A percentile compares a stretch with the other conserved stretches of the same genome.
Evolutionary conservation across 92 coral and sea anemone genomes (phyloP).

Genomic region (Epizoanthus stellaris): DNA sequence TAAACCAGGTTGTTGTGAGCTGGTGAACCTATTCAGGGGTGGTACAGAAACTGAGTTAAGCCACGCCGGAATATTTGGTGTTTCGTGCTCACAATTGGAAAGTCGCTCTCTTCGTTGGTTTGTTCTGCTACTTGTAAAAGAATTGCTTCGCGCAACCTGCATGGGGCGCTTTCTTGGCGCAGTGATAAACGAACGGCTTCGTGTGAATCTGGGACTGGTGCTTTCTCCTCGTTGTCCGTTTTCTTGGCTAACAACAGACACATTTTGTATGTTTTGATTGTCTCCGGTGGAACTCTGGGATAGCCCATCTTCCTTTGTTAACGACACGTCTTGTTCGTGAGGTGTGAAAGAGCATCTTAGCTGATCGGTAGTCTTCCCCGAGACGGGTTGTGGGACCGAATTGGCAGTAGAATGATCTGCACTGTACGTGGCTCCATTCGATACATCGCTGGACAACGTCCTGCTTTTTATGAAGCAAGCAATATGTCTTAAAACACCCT

Average conservation of each 20-base stretch:
- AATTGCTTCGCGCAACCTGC: constrained; percentile 70
- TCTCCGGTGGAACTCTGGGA: constrained; percentile 26
- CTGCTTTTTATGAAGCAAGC: constrained; percentile 75
- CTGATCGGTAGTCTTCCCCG: constrained; percentile 33
- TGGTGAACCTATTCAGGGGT: not conserved
- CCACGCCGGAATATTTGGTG: not conserved
- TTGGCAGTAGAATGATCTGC: not conserved
- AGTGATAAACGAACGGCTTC: constrained; percentile 75
- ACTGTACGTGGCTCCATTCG: constrained; percentile 26
- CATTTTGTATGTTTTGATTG: not conserved
- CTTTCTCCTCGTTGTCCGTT: constrained; percentile 27
- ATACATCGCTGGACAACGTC: constrained; percentile 35
- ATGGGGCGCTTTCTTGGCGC: constrained; percentile 62
- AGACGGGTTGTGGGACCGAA: constrained; percentile 13
- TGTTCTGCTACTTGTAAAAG: constrained; percentile 63
- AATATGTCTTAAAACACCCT: constrained; percentile 70
- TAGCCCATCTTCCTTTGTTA: constrained; percentile 4
- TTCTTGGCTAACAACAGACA: not conserved
- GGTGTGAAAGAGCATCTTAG: constrained; percentile 12
- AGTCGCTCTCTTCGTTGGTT: not conserved
- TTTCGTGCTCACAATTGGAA: not conserved
- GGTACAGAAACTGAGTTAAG: not conserved
- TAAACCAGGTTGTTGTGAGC: not conserved
- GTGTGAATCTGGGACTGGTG: constrained; percentile 23
- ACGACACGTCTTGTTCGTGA: constrained; percentile 16